A percentile compares a stretch with the other conserved stretches of the same genome.
Conservation (phyloP, 2,888 invertebrate species). For the Dioctria rufipes region DNA sequence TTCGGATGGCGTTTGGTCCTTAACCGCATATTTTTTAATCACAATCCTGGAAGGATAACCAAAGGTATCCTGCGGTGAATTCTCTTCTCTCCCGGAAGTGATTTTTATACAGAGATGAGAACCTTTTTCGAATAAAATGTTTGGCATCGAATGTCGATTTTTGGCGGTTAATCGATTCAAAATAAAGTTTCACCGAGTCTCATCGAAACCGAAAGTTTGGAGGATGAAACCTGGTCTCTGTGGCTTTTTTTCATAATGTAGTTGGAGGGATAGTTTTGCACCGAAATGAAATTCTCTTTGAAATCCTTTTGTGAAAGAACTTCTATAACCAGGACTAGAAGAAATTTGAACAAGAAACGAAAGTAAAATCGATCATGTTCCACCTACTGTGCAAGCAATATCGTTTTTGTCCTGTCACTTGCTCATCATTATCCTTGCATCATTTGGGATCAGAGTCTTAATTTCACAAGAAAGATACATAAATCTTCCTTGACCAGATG, state of each 20-base stretch:
- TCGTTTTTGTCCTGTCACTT: conserved; percentile 31
- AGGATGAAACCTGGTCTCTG: too few relatives aligned
- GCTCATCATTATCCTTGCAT: conserved; percentile 51
- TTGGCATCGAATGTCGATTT: conserved; percentile 35
- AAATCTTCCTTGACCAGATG: conserved; percentile 38
- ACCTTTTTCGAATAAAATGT: neutral
- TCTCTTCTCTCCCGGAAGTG: conserved; percentile 39
- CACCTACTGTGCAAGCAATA: conserved; percentile 33
- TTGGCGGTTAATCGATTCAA: conserved; percentile 36
- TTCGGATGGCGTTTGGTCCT: conserved; percentile 26
- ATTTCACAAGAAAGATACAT: neutral
- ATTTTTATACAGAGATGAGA: conserved; percentile 10
- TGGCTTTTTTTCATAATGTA: too few relatives aligned
- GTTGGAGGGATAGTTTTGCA: neutral
- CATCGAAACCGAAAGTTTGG: too few relatives aligned
- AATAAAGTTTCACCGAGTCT: neutral
- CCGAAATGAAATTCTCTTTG: conserved; percentile 19
- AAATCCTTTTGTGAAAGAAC: conserved; percentile 16
- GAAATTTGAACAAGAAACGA: conserved; percentile 19
- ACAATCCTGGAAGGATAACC: conserved; percentile 22
- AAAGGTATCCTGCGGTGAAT: conserved; percentile 29
- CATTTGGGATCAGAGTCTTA: conserved; percentile 14
- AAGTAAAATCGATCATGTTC: conserved; percentile 50
- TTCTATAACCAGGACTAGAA: conserved; percentile 4
- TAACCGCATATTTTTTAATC: conserved; percentile 45